Evolutionary conservation across 1,140 invertebrate species (phyloP), one percentile per base, ranked within the genome.

Genomic region (Schlechtendalia chinensis): DNA sequence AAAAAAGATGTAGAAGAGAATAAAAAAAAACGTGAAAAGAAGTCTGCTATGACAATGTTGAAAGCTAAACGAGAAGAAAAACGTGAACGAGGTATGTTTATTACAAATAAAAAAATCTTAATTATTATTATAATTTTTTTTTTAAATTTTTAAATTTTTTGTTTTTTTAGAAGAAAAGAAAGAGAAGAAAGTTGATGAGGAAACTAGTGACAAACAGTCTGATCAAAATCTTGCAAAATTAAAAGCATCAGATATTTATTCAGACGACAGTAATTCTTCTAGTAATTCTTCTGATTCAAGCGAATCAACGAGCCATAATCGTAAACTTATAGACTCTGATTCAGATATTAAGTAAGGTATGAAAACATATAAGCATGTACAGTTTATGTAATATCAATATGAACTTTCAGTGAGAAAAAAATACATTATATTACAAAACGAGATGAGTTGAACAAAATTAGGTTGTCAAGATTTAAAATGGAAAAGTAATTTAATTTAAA

Each of bases 1-100:
- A 93, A 97, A 82, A 93, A 96, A 82, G 96, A 94, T 74, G 94
- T 98, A 47, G 95, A 96, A 87, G 93, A 93, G 82, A 91, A 90
- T 83, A 90, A 91, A 84, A 91, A 91, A 32, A 91, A 90, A 82
- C 90, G 93, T 81, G 94, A 96, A 85, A 95, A 95, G 82, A 91
- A 97, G 81, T 94, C 94, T 84, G 96, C 96, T 0, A 96, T 98
- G 91, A 93, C 94, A 71, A 88, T 94, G 82, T 86, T 98, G 14
- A 95, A 96, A 85, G 95, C 96, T 5, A 90, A 93, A 84, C 86
- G 96, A 16, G 96, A 98, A 86, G 93, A 96, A 83, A 93, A 93
- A 83, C 88, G 88, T 82, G 84, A 93, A 90, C 85, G 91, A 89
- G 84, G 87, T 90, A 56, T 84, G 84, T 39, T 39, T 39, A 39